These are phyloP conservation scores for Danio aesculapii DNA, from an alignment of 2,797 vertebrate genomes.

Conservation along the genomic window DNA sequence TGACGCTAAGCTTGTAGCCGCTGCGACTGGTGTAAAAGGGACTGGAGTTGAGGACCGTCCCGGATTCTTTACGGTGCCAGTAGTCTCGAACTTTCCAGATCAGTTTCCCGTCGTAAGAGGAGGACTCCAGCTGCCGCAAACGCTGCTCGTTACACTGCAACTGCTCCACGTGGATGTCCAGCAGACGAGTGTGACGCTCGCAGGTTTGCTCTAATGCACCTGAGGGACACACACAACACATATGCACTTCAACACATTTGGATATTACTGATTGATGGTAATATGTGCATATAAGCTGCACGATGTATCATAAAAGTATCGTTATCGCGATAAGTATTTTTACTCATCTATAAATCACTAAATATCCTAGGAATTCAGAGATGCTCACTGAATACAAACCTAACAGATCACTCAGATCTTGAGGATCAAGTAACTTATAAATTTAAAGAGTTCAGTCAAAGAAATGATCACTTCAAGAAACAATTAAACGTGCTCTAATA, in stretches of 20 bases:
- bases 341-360: too few relatives aligned
- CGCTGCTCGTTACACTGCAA: conserved; percentile 85
- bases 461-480: too few relatives aligned
- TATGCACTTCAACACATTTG: background rate
- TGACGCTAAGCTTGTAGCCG: conserved; percentile 86
- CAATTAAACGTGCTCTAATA: too few relatives aligned
- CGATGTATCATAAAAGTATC: too few relatives aligned
- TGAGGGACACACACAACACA: conserved; percentile 53
- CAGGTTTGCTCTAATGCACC: conserved; percentile 83
- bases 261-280: background rate
- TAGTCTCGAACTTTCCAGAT: conserved; percentile 93
- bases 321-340: too few relatives aligned
- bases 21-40: conserved; percentile 90
- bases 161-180: conserved; percentile 84
- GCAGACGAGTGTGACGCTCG: conserved; percentile 82
- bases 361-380: too few relatives aligned
- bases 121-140: conserved; percentile 85
- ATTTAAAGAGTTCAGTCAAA: too few relatives aligned
- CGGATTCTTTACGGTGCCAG: conserved; percentile 80
- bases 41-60: conserved; percentile 82
- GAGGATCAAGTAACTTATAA: too few relatives aligned
- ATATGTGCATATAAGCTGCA: background rate
- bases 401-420: too few relatives aligned
- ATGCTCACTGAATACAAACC: too few relatives aligned
- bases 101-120: conserved; percentile 86